Conservation (phyloP, 2,113 vertebrate genomes). For the Halcyon senegalensis region DNA sequence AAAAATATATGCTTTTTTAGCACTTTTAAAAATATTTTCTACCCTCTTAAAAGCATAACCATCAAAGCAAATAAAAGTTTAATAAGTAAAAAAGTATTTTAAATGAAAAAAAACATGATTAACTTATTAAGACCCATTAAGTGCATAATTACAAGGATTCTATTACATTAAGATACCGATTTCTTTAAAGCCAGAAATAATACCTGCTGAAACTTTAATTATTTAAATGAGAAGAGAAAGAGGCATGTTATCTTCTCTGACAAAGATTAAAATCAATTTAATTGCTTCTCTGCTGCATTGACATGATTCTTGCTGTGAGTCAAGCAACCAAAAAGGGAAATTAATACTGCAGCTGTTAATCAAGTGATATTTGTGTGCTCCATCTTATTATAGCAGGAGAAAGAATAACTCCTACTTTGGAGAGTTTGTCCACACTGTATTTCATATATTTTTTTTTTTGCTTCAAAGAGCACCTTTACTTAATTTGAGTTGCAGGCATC, state of each 20-base stretch:
- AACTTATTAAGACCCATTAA: slow-evolving; percentile 86
- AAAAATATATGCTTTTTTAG: background rate
- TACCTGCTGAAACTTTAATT: slow-evolving; percentile 88
- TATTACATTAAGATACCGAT: slow-evolving; percentile 84
- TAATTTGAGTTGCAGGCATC: slow-evolving; percentile 35
- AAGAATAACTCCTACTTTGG: slow-evolving; percentile 54
- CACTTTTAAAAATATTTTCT: slow-evolving; percentile 31
- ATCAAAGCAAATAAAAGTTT: slow-evolving; percentile 79
- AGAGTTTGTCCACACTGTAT: slow-evolving; percentile 39
- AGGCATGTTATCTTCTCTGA: slow-evolving; percentile 85
- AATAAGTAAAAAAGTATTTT: slow-evolving; percentile 79
- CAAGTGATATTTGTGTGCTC: slow-evolving; percentile 78
- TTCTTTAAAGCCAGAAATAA: slow-evolving; percentile 87
- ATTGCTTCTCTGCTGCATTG: slow-evolving; percentile 86
- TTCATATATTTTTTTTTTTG: background rate
- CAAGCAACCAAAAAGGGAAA: slow-evolving; percentile 86
- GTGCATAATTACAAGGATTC: slow-evolving; percentile 85
- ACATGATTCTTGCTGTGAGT: slow-evolving; percentile 86
- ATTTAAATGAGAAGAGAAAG: slow-evolving; percentile 87
- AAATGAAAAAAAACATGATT: slow-evolving; percentile 83
- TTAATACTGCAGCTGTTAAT: slow-evolving; percentile 86
- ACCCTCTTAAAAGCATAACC: slow-evolving; percentile 64
- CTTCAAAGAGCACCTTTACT: slow-evolving; percentile 33
- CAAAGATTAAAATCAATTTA: slow-evolving; percentile 90
- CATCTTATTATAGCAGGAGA: slow-evolving; percentile 72